Percentiles rank a stretch among this genome's conserved stretches.
Conservation (phyloP, 2,797 vertebrate genomes). For the Schizopygopsis malacanthus region DNA sequence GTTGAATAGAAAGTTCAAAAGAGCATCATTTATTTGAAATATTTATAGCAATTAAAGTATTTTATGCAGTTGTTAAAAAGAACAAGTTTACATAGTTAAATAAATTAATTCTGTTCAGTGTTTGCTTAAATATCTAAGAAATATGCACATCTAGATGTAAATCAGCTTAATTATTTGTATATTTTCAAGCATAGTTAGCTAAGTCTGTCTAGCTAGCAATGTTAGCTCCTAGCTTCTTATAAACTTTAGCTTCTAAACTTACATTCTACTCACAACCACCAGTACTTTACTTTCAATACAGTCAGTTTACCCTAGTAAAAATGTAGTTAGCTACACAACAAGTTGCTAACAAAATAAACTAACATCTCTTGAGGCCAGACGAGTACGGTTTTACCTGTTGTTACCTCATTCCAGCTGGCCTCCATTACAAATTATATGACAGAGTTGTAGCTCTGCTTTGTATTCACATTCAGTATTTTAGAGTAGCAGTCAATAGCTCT, state of each 20-base stretch:
- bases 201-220: not conserved
- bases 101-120: not conserved
- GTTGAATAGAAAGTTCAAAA: too few relatives aligned
- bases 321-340: not conserved
- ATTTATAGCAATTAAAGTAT: not conserved
- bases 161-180: not conserved
- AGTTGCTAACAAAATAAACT: not conserved
- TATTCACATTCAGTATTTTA: slow-evolving; percentile 17
- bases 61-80: not conserved
- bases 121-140: not conserved
- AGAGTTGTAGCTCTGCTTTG: not conserved
- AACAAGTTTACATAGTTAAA: not conserved
- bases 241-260: not conserved
- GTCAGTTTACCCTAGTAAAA: not conserved
- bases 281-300: not conserved
- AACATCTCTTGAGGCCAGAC: not conserved
- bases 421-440: not conserved
- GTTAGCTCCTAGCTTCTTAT: not conserved
- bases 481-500: slow-evolving; percentile 17
- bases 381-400: not conserved
- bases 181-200: not conserved
- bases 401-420: not conserved
- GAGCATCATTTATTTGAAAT: not conserved
- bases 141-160: not conserved
- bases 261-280: too few relatives aligned